Conservation (phyloP, 2,113 vertebrate species). For the Oophaga pumilio region DNA sequence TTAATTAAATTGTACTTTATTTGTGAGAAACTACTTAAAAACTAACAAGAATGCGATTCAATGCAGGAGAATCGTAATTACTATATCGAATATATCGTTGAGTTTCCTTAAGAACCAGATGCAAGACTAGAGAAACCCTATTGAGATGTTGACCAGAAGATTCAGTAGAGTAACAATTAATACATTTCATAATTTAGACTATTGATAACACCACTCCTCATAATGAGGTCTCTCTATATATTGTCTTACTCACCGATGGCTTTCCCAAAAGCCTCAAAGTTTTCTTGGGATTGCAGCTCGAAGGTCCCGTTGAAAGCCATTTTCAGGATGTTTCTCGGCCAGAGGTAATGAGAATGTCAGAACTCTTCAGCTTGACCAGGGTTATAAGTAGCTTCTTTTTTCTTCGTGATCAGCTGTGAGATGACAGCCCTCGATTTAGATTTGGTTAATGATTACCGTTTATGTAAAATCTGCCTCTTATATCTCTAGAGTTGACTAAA, state of each 20-base stretch:
- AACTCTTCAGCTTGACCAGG: neutral
- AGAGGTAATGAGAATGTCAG: neutral
- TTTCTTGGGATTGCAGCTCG: slow-evolving; percentile 83
- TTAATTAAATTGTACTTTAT: too few species aligned
- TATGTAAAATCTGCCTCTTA: neutral
- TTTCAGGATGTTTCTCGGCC: neutral
- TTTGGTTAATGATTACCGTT: neutral
- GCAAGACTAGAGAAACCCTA: neutral
- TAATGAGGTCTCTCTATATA: neutral
- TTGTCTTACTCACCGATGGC: slow-evolving; percentile 78
- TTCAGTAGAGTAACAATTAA: neutral
- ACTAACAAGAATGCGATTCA: neutral
- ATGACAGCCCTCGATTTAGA: neutral
- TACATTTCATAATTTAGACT: neutral
- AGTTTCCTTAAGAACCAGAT: neutral
- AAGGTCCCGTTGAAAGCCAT: slow-evolving; percentile 86
- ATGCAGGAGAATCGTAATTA: neutral
- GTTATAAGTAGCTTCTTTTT: neutral
- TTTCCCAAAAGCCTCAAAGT: slow-evolving; percentile 93
- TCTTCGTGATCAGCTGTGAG: neutral
- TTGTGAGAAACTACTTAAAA: too few species aligned
- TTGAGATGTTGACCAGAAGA: neutral
- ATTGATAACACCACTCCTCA: neutral
- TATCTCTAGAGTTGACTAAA: neutral
- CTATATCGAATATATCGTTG: neutral